Percentiles rank a stretch among this genome's conserved stretches.
These are phyloP conservation scores for Conchocele bisecta DNA, from an alignment of 2,888 invertebrate species.

Conservation along the genomic window DNA sequence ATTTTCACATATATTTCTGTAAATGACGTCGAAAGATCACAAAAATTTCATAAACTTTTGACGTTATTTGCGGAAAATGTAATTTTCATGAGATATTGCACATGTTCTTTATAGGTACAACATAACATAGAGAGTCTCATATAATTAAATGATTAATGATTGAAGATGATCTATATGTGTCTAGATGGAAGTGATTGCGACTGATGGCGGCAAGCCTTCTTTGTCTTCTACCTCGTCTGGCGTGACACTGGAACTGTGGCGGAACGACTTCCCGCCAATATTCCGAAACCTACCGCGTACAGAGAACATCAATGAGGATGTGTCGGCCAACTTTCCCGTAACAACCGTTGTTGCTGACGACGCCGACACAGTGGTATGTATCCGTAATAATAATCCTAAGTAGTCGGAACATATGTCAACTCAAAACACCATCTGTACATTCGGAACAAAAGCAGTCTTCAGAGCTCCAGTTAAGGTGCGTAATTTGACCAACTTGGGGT, in stretches of 20 bases:
- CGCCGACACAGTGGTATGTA: constrained; percentile 38
- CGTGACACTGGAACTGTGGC: constrained; percentile 46
- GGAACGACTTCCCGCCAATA: constrained; percentile 54
- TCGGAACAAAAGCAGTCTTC: no score
- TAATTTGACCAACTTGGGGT: no score
- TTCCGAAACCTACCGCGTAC: constrained; percentile 49
- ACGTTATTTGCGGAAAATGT: no score
- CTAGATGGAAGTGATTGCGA: constrained; percentile 71
- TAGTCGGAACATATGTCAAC: no score
- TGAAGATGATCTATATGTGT: neutral
- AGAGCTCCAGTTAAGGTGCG: no score
- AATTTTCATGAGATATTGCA: no score
- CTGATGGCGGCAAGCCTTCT: constrained; percentile 71
- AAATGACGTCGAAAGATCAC: no score
- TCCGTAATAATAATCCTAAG: no score
- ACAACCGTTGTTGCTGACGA: constrained; percentile 47
- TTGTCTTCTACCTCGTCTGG: constrained; percentile 31
- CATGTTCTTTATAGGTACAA: no score
- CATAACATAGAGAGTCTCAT: neutral
- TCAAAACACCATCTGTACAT: no score
- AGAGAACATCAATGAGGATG: constrained; percentile 34
- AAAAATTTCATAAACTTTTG: no score
- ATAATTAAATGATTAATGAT: neutral
- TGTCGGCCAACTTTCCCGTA: constrained; percentile 8
- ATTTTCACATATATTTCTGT: no score